phyloP scores from a whole-genome alignment of 2,797 vertebrate genomes.

The Megalops cyprinoides region DNA sequence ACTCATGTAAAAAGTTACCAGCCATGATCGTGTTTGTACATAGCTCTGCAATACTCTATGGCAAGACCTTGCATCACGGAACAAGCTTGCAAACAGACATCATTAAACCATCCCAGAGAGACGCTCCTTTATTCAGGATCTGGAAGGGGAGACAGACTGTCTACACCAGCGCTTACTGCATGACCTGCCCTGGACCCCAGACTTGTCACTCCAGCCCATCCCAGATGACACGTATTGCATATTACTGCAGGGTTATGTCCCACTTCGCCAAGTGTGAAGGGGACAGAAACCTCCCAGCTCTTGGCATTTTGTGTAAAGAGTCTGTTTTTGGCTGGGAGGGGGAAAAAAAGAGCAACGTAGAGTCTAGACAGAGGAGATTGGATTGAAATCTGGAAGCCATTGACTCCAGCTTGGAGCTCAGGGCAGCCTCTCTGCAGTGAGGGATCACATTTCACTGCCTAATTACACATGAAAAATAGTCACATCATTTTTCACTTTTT shows the following conservation, averaged over 20 bases:
- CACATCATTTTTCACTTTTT: constrained; percentile 45
- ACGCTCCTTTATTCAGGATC: constrained; percentile 5
- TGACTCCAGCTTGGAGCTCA: constrained; percentile 73
- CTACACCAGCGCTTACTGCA: constrained; percentile 20
- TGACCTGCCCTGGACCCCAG: constrained; percentile 40
- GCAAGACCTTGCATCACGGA: neutral
- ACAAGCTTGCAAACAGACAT: constrained; percentile 13
- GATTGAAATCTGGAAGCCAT: constrained; percentile 88
- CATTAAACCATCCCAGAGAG: constrained; percentile 8
- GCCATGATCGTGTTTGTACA: neutral
- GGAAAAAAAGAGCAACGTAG: constrained; percentile 79
- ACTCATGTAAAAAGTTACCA: neutral
- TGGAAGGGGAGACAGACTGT: neutral
- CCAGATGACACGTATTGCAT: constrained; percentile 77
- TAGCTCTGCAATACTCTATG: constrained; percentile 2
- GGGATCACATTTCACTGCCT: constrained; percentile 83
- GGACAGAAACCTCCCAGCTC: constrained; percentile 77
- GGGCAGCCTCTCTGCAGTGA: constrained; percentile 72
- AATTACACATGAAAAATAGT: constrained; percentile 82
- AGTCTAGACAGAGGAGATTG: constrained; percentile 88
- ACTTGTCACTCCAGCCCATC: constrained; percentile 54
- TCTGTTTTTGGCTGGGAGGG: constrained; percentile 71
- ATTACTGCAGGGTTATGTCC: constrained; percentile 69
- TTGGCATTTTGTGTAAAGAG: constrained; percentile 78
- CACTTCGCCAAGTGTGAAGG: constrained; percentile 75